Conservation (phyloP, 2,888 invertebrate genomes). For the Drosophila quasianomalipes region DNA sequence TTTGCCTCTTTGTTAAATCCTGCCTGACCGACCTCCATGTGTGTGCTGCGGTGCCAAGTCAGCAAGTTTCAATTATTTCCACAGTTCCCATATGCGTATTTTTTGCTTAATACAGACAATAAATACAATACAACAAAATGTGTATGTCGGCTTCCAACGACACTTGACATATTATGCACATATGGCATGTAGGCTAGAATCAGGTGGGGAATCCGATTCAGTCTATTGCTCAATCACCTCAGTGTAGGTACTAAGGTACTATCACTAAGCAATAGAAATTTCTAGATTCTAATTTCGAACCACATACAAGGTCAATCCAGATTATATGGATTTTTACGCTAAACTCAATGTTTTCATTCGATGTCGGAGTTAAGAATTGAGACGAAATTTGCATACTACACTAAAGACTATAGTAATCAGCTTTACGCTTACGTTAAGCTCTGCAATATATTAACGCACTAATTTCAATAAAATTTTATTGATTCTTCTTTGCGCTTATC, state of each 20-base stretch:
- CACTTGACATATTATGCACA: background rate
- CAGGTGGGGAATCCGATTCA: background rate
- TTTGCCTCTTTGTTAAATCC: constrained; percentile 36
- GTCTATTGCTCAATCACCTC: background rate
- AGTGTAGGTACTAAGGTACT: background rate
- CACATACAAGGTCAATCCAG: background rate
- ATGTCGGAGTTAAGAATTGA: too few species aligned
- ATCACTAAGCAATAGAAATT: background rate
- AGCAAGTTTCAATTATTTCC: constrained; percentile 57
- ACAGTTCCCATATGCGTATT: constrained; percentile 49
- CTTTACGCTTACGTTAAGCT: background rate
- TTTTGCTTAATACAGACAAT: background rate
- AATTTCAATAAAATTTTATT: background rate
- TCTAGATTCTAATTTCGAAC: background rate
- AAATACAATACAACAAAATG: background rate
- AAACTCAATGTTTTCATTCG: too few species aligned
- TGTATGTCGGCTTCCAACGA: background rate
- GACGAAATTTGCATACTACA: background rate
- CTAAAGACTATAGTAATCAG: too few species aligned
- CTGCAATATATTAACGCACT: background rate
- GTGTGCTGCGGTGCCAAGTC: constrained; percentile 44
- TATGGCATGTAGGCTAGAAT: background rate
- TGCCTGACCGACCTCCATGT: constrained; percentile 31
- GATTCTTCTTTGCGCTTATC: background rate
- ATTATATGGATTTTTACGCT: background rate